Evolutionary conservation across 2,113 vertebrate genomes (phyloP).

Genomic region (Leptocoma aspasia): DNA sequence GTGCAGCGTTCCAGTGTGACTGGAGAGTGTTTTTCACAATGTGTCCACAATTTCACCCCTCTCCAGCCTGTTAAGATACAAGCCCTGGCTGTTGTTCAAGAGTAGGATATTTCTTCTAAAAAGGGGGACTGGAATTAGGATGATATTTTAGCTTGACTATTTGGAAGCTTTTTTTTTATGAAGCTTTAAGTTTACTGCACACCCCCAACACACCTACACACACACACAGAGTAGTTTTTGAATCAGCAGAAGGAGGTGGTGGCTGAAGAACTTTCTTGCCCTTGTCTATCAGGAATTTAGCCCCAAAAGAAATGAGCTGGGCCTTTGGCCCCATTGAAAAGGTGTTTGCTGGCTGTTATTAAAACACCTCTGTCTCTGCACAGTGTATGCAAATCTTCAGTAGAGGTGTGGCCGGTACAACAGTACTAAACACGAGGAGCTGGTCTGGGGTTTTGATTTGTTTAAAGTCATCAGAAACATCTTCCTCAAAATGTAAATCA

Average conservation of each 20-base stretch:
- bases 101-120: not conserved
- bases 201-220: not conserved
- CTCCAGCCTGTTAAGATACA: not conserved
- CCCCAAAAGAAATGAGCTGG: not conserved
- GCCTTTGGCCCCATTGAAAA: not conserved
- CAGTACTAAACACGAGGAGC: not conserved
- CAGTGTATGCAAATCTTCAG: no score
- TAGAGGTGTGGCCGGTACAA: not conserved
- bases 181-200: not conserved
- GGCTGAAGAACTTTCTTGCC: not conserved
- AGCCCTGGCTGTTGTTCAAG: not conserved
- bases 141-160: not conserved
- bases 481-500: not conserved
- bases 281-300: not conserved
- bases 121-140: not conserved
- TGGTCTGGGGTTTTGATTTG: not conserved
- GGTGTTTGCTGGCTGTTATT: fast-evolving
- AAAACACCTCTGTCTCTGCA: not conserved
- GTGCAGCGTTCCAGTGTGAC: not conserved
- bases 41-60: not conserved
- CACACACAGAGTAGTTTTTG: not conserved
- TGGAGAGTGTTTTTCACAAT: not conserved
- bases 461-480: not conserved
- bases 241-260: not conserved
- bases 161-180: not conserved